A percentile compares a stretch with the other conserved stretches of the same genome.
Conservation (phyloP, 1,140 invertebrate species). For the Euschistus heros region DNA sequence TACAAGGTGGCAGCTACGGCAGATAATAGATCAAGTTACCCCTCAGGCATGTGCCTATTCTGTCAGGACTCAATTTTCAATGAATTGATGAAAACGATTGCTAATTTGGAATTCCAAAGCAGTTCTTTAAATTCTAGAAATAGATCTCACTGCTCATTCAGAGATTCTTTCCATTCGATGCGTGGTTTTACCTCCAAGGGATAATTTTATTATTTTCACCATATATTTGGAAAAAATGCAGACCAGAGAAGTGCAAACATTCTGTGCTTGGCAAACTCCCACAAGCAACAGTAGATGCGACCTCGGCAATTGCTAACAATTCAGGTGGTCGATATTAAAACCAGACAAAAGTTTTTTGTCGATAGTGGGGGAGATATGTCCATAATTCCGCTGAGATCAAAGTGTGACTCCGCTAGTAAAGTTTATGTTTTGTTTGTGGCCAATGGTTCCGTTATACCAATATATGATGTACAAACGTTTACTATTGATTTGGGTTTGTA, state of each 20-base stretch:
- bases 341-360: background rate
- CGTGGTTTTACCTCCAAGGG: too few relatives aligned
- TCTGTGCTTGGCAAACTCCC: background rate
- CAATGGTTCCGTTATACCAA: background rate
- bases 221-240: too few relatives aligned
- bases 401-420: conserved; percentile 43
- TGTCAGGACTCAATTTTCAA: background rate
- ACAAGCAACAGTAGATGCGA: background rate
- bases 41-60: background rate
- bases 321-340: background rate
- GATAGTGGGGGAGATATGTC: background rate
- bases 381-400: conserved; percentile 37
- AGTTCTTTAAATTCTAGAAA: background rate
- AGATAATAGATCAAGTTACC: background rate
- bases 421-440: background rate
- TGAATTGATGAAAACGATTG: background rate
- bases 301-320: background rate
- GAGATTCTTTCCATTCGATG: background rate
- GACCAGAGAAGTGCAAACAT: too few relatives aligned
- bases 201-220: too few relatives aligned
- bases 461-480: conserved; percentile 42
- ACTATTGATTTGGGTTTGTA: too few relatives aligned
- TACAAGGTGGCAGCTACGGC: conserved; percentile 13
- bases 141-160: background rate
- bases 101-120: background rate